Base-by-base conservation (phyloP, 1,140 invertebrate genomes). In the Meloidogyne hapla region DNA sequence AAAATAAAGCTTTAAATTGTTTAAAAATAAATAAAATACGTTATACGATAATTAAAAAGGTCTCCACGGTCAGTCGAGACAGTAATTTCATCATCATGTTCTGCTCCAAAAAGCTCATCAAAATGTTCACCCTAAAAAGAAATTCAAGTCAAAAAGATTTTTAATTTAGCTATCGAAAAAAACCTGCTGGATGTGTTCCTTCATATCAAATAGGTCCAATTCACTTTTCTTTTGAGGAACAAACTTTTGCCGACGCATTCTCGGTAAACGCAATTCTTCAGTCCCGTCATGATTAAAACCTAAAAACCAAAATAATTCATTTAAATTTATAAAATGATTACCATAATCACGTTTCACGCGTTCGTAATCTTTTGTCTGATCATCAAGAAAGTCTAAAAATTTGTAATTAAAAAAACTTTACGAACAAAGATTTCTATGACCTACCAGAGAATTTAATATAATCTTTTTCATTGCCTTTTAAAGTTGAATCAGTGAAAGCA, bases 171-270 rank as follows among this genome's bases (percentile, higher is more conserved):
- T 26, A 6, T 25, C 8, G 1, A 2, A 38, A 15, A 68, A n/a
- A 21, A 74, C 76, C 21, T 28, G 61, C 15, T 61, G 76, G 64
- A 77, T 77, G 21, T 77, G 71, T n/a, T 66, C 38, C 3, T 21
- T 69, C 15, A 33, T 63, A 45, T 77, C 67, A 75, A 77, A 77
- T 25, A 77, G 62, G 21, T 77, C 76, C 21, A 76, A n/a, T 12
- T 76, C 62, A 18, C 25, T 61, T 45, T 48, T 77, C 8, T 72
- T 42, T n/a, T 28, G 61, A 25, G 76, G 76, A 9, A 75, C 33
- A 69, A 65, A 77, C 33, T 77, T 77, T 18, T 65, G 70, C 10
- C 75, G 65, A 40, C 69, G 68, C 23, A 18, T 56, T 73, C 56
- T 21, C 15, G 13, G 56, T 45, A 26, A 40, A 6, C 40, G 33